Conservation (phyloP, 37 sponge, comb jelly and placozoan species). For the Cladorhizidae sp. region DNA sequence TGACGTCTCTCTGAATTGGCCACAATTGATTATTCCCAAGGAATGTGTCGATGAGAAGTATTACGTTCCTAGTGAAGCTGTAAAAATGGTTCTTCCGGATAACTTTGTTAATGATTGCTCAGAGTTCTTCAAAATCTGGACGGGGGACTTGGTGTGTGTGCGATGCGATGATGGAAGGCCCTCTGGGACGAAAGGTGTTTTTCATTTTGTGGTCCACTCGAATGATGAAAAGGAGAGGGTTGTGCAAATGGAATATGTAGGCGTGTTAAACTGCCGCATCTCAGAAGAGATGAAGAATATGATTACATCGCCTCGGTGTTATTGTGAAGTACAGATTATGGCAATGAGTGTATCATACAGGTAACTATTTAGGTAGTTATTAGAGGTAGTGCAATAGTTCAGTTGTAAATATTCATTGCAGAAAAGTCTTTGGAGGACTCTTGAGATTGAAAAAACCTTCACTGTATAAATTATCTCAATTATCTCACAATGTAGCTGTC, state of each 20-base stretch:
- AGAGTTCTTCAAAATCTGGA: constrained; percentile 34
- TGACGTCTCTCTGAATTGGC: constrained; percentile 66
- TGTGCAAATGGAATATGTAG: constrained; percentile 35
- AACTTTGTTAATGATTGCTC: constrained; percentile 18
- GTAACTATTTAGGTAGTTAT: constrained; percentile 25
- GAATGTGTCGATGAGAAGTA: constrained; percentile 26
- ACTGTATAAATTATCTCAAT: not conserved
- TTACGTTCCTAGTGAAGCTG: constrained; percentile 12
- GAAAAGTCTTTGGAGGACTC: not conserved
- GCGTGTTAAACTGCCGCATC: constrained; percentile 39
- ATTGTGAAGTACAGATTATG: constrained; percentile 69
- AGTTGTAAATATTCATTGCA: not conserved
- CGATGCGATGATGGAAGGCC: constrained; percentile 37
- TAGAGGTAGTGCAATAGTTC: not conserved
- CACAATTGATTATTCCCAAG: constrained; percentile 25
- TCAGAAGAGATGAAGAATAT: constrained; percentile 28
- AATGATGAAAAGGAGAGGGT: not conserved
- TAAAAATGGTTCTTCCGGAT: constrained; percentile 7
- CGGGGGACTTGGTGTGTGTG: constrained; percentile 69
- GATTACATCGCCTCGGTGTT: not conserved
- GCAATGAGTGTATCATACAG: constrained; percentile 23
- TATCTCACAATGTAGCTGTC: no score
- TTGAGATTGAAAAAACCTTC: not conserved
- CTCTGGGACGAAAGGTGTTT: constrained; percentile 32
- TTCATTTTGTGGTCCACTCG: constrained; percentile 57